Evolutionary conservation across 2,797 vertebrate species (phyloP), one percentile per base, ranked within the genome.

Genomic region (Setipinna tenuifilis): DNA sequence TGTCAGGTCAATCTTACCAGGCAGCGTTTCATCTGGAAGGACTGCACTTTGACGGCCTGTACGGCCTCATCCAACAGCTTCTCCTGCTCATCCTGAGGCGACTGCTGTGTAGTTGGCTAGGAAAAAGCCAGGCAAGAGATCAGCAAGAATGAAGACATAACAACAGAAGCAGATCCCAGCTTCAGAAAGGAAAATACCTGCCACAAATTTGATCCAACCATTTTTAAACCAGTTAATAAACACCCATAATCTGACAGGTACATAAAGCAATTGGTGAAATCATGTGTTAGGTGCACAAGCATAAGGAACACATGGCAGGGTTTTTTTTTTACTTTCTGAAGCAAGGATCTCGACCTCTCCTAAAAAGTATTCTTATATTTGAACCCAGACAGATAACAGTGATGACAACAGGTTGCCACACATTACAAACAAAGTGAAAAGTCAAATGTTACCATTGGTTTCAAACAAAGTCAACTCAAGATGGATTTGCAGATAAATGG

Each of bases 21-120:
- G 87, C 98, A 99, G 92, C 98, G 95, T 90, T 99, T 99, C 98
- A 99, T 99, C 92, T 99, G 98, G 92, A 99, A 99, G 0, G 98
- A 99, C 93, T 99, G 98, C 88, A 99, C 98, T 92, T 99, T 99
- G 61, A 99, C 98, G 62, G 98, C 98, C 93, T 99, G 98, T 88
- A 99, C 95, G 0, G 98, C 98, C 95, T 99, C 98, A 94, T 99
- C 98, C 84, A 99, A 92, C 89, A 99, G 97, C 91, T 99, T 99
- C 91, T 99, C 98, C 94, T 99, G 98, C 84, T 99, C 98, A 86
- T 99, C 98, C 93, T 99, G 98, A 71, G 98, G 98, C 81, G 98
- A 99, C 78, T 98, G 98, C 94, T 99, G 98, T 87, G 97, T 98
- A 87, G 97, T 97, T 75, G 98, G 98, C 98, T 99, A 90, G 0